Conservation (phyloP, 2,113 vertebrate genomes). For the Anseranas semipalmata region DNA sequence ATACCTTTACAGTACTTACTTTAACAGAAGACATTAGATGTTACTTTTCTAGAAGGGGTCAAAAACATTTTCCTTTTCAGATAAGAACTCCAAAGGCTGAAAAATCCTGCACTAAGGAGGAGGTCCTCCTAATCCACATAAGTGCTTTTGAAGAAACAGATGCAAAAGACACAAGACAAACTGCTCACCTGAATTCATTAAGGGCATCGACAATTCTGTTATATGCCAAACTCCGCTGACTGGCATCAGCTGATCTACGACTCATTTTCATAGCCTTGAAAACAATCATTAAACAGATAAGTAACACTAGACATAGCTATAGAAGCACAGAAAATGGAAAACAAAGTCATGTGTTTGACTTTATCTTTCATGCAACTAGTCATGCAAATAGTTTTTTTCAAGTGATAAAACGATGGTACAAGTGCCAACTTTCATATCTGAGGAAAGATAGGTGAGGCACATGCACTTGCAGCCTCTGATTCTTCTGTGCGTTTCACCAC, state of each 20-base stretch:
- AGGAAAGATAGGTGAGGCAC: not conserved
- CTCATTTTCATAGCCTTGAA: slow-evolving; percentile 98
- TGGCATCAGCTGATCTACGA: slow-evolving; percentile 92
- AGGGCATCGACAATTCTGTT: slow-evolving; percentile 95
- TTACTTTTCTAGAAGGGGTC: not conserved
- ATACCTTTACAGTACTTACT: not conserved
- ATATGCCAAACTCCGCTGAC: slow-evolving; percentile 92
- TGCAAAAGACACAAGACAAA: not conserved
- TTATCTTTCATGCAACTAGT: slow-evolving; percentile 29
- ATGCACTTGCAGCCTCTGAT: slow-evolving; percentile 1
- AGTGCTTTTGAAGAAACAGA: not conserved
- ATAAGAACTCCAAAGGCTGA: not conserved
- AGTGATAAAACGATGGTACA: not conserved
- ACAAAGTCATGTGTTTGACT: slow-evolving; percentile 54
- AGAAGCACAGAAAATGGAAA: slow-evolving; percentile 46
- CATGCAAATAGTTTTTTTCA: slow-evolving; percentile 8
- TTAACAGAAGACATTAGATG: not conserved
- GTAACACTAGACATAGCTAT: not conserved
- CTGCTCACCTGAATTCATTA: slow-evolving; percentile 94
- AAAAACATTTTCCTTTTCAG: not conserved
- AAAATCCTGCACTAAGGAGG: not conserved
- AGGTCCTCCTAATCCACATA: not conserved
- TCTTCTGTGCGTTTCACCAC: not conserved
- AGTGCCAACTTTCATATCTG: slow-evolving; percentile 17
- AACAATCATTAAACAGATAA: slow-evolving; percentile 76